Base-by-base conservation (phyloP, 30 jellyfish, hydroid and myxozoan genomes). In the Aurelia sp. region DNA sequence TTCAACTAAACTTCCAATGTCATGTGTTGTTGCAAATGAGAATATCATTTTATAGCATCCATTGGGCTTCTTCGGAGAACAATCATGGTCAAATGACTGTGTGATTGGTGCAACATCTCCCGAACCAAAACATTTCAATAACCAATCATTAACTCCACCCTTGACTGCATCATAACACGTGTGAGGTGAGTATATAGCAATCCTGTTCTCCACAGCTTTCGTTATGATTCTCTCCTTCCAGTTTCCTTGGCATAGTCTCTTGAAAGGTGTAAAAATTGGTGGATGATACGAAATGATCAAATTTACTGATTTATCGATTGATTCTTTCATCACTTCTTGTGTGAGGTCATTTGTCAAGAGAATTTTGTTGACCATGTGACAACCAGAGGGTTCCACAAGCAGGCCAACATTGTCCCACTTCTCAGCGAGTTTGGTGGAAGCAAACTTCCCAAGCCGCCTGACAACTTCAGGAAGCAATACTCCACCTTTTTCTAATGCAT, bases 341-440 rank as follows among this genome's bases (percentile, higher is more conserved):
- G 99, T 91, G 13, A 96, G 90, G 64, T 96, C 99, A 40, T 82
- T 96, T 44, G 99, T 92, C 6, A 92, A 90, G 47, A 96, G 61
- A 17, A 92, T 75, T 31, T 63, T 69, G 18, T 92, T 83, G 71
- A 96, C 97, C 17, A 27, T 47, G 51, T 59, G 96, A 17, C 82
- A 83, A 13, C 96, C 84, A 15, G 98, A 65, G 4, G 99, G 99
- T 64, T 91, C 97, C 22, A 92, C 96, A 18, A 96, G 87, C 30
- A 96, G 86, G 31, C 99, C 99, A 6, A 96, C 99, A 67, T 96
- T 96, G 88, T 96, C 99, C 99, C 99, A 96, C 33, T 70, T 62
- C 63, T 87, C 98, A n/a, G 99, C 98, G 47, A 96, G 67, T 33
- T 58, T 65, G 30, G 90, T 62, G 38, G 96, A 74, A 7, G 97